These are phyloP conservation scores for Nasonia oneida DNA, from an alignment of 2,888 invertebrate genomes.

Conservation along the genomic window DNA sequence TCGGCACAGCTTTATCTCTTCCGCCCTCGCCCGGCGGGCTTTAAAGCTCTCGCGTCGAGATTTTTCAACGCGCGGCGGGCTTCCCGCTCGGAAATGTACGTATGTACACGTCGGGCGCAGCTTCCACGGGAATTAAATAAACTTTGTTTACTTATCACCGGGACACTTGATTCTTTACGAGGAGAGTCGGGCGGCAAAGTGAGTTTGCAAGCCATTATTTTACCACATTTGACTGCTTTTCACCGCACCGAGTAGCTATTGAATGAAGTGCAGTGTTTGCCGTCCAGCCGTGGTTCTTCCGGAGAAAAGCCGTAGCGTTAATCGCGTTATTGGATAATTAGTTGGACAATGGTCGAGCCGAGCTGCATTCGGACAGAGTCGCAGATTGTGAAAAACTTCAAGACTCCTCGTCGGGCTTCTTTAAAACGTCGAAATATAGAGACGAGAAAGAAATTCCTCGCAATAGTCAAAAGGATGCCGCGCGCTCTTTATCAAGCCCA, in stretches of 20 bases:
- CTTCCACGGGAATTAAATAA: slow-evolving; percentile 50
- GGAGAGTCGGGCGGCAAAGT: not conserved
- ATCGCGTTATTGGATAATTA: too few species aligned
- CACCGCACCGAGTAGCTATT: too few species aligned
- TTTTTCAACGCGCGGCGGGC: not conserved
- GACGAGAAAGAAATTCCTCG: slow-evolving; percentile 8
- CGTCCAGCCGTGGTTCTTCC: too few species aligned
- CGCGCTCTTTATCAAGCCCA: slow-evolving; percentile 37
- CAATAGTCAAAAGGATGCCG: slow-evolving; percentile 10
- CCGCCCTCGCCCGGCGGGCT: not conserved
- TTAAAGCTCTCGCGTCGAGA: slow-evolving; percentile 2
- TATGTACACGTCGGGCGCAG: not conserved
- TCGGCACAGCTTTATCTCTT: not conserved
- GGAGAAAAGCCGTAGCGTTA: too few species aligned
- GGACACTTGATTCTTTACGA: not conserved
- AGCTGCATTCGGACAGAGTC: too few species aligned
- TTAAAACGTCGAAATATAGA: not conserved
- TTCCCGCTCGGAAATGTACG: not conserved
- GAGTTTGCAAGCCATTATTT: not conserved
- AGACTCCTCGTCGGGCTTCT: not conserved
- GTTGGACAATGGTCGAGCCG: too few species aligned
- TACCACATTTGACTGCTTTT: too few species aligned
- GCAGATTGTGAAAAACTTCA: not conserved
- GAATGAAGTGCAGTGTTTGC: too few species aligned
- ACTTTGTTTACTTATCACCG: slow-evolving; percentile 30